Base-by-base conservation (phyloP, 1,140 invertebrate genomes). In the Nephila pilipes region DNA sequence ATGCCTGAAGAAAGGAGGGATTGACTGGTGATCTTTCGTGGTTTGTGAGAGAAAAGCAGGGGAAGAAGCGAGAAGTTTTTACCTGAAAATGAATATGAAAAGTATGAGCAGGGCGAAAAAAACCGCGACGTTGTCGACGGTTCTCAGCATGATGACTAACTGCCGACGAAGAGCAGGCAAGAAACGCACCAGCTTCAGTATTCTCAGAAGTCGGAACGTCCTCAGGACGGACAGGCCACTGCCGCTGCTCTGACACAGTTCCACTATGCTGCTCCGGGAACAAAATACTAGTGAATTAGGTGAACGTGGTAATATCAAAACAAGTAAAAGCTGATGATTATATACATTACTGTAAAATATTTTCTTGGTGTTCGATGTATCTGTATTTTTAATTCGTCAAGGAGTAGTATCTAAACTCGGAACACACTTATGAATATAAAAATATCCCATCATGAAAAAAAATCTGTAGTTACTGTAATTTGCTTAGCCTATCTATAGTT, bases 21-120 rank as follows among this genome's bases (percentile, higher is more conserved):
- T n/a, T n/a, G n/a, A n/a, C n/a, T 75, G 32, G 69, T 32, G 69
- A 75, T 18, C 69, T 32, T 75, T 75, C 32, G 69, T 20, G 57
- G 6, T 18, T 83, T 18, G 12, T 29, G 12, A 36, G 12, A n/a
- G 5, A 55, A n/a, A 25, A 22, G 57, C 63, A 54, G 38, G 5
- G 63, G 8, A 32, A 22, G 57, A 25, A 63, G 22, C 8, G 46
- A 8, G 54, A 6, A 88, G 38, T 8, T n/a, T 97, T 97, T 97
- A 99, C 99, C 99, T 99, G 97, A 99, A 99, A 96, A 99, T 99
- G 96, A 99, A 99, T 95, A 99, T 99, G 96, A 99, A 99, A 80
- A 99, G 97, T 94, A 99, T 97, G 94, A 99, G 97, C 94, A 99
- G 97, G 69, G 98, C 99, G 96, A 99, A 99, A 96, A 99, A 99